phyloP scores from a whole-genome alignment of 2,113 vertebrate species.

The Cardinalis cardinalis region DNA sequence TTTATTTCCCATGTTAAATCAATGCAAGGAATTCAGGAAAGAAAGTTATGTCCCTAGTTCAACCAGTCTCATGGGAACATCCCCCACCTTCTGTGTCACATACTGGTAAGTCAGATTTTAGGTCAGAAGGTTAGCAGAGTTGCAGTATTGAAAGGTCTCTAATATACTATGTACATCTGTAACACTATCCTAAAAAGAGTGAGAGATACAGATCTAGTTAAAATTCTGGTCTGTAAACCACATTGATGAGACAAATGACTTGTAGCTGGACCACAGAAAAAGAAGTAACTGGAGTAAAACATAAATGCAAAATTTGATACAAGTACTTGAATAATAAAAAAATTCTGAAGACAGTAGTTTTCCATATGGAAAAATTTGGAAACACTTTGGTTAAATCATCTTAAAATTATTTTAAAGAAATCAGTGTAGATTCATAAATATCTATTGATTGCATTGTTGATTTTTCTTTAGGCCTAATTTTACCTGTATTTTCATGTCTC shows the following conservation, averaged over 20 bases:
- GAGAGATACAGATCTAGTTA: neutral
- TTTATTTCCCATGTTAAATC: neutral
- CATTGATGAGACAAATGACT: neutral
- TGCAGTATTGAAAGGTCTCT: neutral
- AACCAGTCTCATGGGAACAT: neutral
- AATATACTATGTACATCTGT: neutral
- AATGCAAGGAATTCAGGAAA: neutral
- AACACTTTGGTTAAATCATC: neutral
- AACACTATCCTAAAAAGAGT: neutral
- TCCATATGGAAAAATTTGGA: neutral
- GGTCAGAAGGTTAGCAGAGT: neutral
- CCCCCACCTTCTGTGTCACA: neutral
- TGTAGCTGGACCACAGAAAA: neutral
- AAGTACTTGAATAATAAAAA: neutral
- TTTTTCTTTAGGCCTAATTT: neutral
- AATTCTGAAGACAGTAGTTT: neutral
- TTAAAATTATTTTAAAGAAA: neutral
- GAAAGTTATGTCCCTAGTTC: neutral
- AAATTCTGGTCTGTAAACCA: neutral
- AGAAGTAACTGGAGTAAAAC: neutral
- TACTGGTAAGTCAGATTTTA: accelerated
- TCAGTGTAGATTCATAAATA: neutral
- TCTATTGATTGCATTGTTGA: neutral
- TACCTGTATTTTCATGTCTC: slow-evolving; percentile 84
- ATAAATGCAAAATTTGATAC: neutral